These are phyloP conservation scores for Corythaixoides concolor DNA, from an alignment of 2,113 vertebrate genomes.

Conservation along the genomic window DNA sequence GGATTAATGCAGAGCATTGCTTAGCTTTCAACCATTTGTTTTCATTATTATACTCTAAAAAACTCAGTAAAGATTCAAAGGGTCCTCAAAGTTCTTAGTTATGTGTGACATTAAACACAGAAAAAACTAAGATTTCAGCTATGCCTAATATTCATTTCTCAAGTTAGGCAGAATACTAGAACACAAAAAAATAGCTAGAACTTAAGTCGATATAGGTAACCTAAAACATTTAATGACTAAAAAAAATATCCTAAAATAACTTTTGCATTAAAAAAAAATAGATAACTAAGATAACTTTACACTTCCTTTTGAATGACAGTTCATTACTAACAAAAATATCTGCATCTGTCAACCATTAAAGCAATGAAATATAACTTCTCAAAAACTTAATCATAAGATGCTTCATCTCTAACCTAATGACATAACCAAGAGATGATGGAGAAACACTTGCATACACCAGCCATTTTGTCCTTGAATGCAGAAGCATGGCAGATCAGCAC, in stretches of 20 bases:
- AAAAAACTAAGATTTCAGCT: neutral
- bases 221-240: neutral
- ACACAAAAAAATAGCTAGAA: neutral
- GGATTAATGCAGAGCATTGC: neutral
- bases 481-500: accelerated
- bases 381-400: neutral
- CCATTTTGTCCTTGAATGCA: neutral
- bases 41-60: neutral
- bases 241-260: neutral
- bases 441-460: neutral
- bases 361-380: neutral
- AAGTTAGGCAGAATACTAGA: neutral
- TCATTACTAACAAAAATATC: neutral
- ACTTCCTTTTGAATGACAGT: neutral
- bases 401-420: neutral
- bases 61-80: neutral
- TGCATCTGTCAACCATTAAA: neutral
- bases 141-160: neutral
- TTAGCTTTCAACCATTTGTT: neutral
- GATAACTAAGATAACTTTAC: neutral
- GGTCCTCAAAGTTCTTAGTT: neutral
- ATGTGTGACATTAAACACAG: neutral
- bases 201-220: neutral
- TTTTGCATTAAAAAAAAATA: neutral
- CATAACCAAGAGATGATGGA: neutral